These are phyloP conservation scores for Bombyx huttoni DNA, from an alignment of 2,888 invertebrate genomes.

Conservation along the genomic window DNA sequence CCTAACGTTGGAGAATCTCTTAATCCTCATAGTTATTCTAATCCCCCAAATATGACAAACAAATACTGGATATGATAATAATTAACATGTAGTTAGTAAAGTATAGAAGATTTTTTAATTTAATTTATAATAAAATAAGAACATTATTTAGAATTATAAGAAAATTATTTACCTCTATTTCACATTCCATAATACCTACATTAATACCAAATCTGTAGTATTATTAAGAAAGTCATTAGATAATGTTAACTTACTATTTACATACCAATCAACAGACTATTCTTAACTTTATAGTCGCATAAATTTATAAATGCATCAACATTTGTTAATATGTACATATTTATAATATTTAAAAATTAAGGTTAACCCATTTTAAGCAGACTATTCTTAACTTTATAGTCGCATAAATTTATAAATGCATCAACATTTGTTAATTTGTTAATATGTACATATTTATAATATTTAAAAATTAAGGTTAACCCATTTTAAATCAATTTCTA, in stretches of 20 bases:
- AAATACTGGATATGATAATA: constrained; percentile 67
- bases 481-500: too few species aligned
- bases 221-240: constrained; percentile 56
- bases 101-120: constrained; percentile 16
- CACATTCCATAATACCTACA: constrained; percentile 59
- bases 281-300: neutral
- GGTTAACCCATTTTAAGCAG: neutral
- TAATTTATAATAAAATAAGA: constrained; percentile 33
- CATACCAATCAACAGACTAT: neutral
- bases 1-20: constrained; percentile 58
- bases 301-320: neutral
- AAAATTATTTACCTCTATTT: constrained; percentile 48
- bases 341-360: too few species aligned
- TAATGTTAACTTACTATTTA: constrained; percentile 5
- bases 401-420: neutral
- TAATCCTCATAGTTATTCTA: constrained; percentile 58
- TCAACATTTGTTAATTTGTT: too few species aligned
- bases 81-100: constrained; percentile 3
- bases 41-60: constrained; percentile 51
- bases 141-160: constrained; percentile 30
- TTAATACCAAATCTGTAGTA: constrained; percentile 61
- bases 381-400: neutral
- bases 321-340: too few species aligned
- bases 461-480: too few species aligned
- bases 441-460: too few species aligned